These are phyloP conservation scores for Auanema freiburgensis DNA, from an alignment of 2,888 invertebrate genomes.

Conservation along the genomic window DNA sequence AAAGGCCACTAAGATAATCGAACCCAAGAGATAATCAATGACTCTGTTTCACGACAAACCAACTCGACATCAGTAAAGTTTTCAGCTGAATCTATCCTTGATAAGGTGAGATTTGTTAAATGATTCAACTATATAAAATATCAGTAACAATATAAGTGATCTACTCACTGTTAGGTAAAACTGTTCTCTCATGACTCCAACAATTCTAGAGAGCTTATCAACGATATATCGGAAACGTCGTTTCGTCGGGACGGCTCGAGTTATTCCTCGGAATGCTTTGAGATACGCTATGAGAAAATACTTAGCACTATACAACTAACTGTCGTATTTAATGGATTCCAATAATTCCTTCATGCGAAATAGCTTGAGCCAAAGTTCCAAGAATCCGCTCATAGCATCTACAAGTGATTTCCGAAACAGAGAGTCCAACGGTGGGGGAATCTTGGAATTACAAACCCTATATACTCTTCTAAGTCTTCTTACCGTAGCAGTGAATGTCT, in stretches of 20 bases:
- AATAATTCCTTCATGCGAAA: constrained; percentile 6
- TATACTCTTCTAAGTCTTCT: not conserved
- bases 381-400: not conserved
- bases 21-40: not conserved
- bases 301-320: not conserved
- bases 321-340: not conserved
- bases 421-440: not conserved
- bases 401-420: constrained; percentile 4
- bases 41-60: not conserved
- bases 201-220: constrained; percentile 6
- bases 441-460: constrained; percentile 5
- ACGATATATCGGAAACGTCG: constrained; percentile 8
- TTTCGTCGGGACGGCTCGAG: not conserved
- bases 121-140: not conserved
- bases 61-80: not conserved
- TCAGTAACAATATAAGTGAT: too few species aligned
- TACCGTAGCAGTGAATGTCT: not conserved
- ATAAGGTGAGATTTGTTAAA: not conserved
- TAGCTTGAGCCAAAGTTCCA: constrained; percentile 16
- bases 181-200: constrained; percentile 15
- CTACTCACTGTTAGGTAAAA: constrained; percentile 9
- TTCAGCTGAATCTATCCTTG: not conserved
- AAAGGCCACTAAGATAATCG: not conserved
- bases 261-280: too few species aligned
- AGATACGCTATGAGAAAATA: too few species aligned